Evolutionary conservation across 2,113 vertebrate genomes (phyloP).

Genomic region (Anhinga anhinga): DNA sequence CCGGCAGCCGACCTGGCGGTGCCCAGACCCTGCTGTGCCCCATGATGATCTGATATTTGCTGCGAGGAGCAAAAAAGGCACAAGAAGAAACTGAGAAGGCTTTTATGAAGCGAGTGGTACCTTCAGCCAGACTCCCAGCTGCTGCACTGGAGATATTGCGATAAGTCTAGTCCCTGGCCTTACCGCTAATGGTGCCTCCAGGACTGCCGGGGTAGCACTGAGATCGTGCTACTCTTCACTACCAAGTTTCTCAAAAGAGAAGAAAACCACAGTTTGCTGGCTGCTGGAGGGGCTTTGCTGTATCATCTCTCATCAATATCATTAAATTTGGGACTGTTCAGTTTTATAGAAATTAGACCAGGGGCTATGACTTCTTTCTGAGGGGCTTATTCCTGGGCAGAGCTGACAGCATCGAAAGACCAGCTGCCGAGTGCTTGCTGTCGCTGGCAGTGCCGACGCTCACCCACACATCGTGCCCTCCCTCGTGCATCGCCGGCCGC

Average conservation of each 20-base stretch:
- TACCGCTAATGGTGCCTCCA: background rate
- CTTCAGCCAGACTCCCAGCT: background rate
- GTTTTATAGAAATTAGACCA: background rate
- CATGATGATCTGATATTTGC: background rate
- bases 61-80: background rate
- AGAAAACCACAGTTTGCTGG: fast-evolving
- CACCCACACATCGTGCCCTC: fast-evolving
- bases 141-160: background rate
- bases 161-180: background rate
- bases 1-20: background rate
- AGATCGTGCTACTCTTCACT: background rate
- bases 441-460: fast-evolving
- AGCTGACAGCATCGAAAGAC: background rate
- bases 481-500: fast-evolving
- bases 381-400: background rate
- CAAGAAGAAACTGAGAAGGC: background rate
- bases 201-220: background rate
- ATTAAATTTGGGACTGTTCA: background rate
- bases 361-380: background rate
- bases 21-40: background rate
- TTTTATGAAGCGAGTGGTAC: background rate
- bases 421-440: background rate
- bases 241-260: background rate
- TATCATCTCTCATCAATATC: background rate
- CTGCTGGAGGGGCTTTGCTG: background rate